Base-by-base conservation (phyloP, 2,888 invertebrate genomes). In the Scaptomyza reducta region DNA sequence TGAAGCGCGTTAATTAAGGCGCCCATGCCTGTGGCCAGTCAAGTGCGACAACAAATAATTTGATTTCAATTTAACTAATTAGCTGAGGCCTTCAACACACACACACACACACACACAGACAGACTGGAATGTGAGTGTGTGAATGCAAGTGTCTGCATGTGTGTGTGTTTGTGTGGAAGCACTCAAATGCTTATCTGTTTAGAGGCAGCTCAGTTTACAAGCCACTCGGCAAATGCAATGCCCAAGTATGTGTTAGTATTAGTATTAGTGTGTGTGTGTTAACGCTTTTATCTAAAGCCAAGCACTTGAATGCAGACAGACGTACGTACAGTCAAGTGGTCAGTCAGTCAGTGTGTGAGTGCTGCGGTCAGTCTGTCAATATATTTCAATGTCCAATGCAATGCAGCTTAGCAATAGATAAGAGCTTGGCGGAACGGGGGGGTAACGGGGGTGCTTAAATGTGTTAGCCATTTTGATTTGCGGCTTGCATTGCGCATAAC, bases 1-100 rank as follows among this genome's bases (percentile, higher is more conserved):
- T 40, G 40, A 40, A 77, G 64, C 74, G 88, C 84, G 86, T 80
- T 88, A 90, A 90, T 90, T 89, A 84, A 84, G 77, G 82, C 79
- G 75, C 74, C 68, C 83, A 74, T 69, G 81, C 77, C 70, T 71
- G 87, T 72, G 89, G 88, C 73, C 81, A 80, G 82, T 85, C 82
- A 90, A 90, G 90, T 88, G 90, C 88, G 88, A 87, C 90, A 89
- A 89, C 90, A 89, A 90, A 89, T 90, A 88, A 90, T 90, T 89
- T 88, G 90, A 90, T 90, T 90, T 90, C 89, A 90, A 90, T 90
- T 90, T 83, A 88, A 89, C 88, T 89, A 89, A 89, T 89, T 89
- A 90, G 90, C 81, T 83, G 70, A 74, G 70, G 77, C 81, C 82
- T 77, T 75, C 83, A 82, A 80, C 85, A 83, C 88, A 38, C 14